Evolutionary conservation across 2,888 invertebrate species (phyloP).

Genomic region (Helleia helle): DNA sequence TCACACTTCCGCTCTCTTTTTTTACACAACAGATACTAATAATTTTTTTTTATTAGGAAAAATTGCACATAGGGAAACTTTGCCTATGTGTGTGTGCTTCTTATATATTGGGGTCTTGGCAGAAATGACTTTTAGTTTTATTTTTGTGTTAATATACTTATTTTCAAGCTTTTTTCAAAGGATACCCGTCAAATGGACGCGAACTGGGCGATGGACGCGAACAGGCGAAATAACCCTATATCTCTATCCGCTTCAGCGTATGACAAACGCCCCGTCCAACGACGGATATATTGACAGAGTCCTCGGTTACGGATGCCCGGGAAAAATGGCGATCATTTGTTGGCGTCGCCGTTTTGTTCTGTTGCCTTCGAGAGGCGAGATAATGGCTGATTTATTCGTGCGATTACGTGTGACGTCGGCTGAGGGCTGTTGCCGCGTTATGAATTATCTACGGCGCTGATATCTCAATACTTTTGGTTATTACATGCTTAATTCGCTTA

Average conservation of each 20-base stretch:
- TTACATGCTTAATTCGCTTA: slow-evolving; percentile 3
- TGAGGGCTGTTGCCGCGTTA: slow-evolving; percentile 13
- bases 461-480: slow-evolving; percentile 12
- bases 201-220: too few relatives aligned
- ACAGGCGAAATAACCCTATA: too few relatives aligned
- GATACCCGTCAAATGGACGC: too few relatives aligned
- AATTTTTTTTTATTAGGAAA: too few relatives aligned
- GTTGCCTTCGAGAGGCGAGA: slow-evolving; percentile 67
- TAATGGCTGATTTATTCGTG: slow-evolving; percentile 66
- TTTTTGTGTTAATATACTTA: too few relatives aligned
- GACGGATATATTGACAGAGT: slow-evolving; percentile 69
- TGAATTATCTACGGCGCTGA: slow-evolving; percentile 14
- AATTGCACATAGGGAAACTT: too few relatives aligned
- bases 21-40: too few relatives aligned
- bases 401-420: slow-evolving; percentile 47
- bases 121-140: too few relatives aligned
- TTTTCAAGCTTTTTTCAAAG: too few relatives aligned
- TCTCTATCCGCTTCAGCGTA: slow-evolving; percentile 21
- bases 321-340: slow-evolving; percentile 72
- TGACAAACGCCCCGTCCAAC: slow-evolving; percentile 21
- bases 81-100: too few relatives aligned
- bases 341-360: slow-evolving; percentile 67
- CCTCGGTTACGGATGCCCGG: slow-evolving; percentile 61
- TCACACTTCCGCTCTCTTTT: too few relatives aligned
- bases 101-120: too few relatives aligned